Conservation (phyloP, 2,797 vertebrate genomes). For the Natrix natrix region DNA sequence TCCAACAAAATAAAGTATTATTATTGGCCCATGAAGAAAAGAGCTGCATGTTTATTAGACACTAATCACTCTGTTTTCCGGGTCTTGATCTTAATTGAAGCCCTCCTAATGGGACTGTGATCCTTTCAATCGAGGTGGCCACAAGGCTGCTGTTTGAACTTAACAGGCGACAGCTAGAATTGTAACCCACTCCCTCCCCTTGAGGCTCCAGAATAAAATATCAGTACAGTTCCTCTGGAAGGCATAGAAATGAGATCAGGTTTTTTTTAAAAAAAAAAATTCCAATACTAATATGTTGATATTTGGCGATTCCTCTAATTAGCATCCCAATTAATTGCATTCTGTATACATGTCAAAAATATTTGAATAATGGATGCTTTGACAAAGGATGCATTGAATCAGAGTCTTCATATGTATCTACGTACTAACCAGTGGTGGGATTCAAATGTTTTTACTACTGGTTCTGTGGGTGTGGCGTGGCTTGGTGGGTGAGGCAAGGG, state of each 20-base stretch:
- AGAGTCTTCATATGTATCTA: neutral
- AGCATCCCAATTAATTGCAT: neutral
- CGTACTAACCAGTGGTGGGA: too few species aligned
- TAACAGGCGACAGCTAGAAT: neutral
- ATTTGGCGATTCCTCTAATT: neutral
- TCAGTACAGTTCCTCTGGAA: neutral
- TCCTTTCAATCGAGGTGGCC: neutral
- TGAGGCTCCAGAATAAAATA: neutral
- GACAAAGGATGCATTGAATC: neutral
- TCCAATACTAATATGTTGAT: neutral
- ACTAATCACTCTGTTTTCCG: conserved; percentile 12
- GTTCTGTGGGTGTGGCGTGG: too few species aligned
- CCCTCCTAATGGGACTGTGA: neutral
- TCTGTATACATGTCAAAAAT: neutral
- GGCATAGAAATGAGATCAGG: neutral
- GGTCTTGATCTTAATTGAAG: neutral
- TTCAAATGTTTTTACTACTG: too few species aligned
- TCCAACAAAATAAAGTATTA: conserved; percentile 1
- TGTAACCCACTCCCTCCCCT: too few species aligned
- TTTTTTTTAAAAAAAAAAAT: neutral
- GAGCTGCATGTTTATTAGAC: neutral
- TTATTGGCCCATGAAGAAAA: neutral
- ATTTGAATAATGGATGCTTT: neutral
- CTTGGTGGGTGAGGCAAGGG: too few species aligned
- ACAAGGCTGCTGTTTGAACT: neutral